A percentile compares a stretch with the other conserved stretches of the same genome.
These are phyloP conservation scores for Gasterosteus nipponicus DNA, from an alignment of 2,113 vertebrate species.

Conservation along the genomic window DNA sequence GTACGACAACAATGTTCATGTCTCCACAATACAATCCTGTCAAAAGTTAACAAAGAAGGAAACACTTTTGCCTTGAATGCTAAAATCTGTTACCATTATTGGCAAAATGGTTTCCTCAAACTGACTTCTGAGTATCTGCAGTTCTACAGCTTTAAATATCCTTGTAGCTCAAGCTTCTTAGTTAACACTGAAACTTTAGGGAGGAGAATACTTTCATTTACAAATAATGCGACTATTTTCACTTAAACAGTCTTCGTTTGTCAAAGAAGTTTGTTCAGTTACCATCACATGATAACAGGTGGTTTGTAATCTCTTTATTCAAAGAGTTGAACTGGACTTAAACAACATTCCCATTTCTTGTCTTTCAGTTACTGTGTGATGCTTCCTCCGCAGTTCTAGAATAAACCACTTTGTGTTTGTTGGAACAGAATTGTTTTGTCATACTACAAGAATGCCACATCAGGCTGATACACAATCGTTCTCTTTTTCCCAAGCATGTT, in stretches of 20 bases:
- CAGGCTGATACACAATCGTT: background rate
- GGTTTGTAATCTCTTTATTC: conserved; percentile 7
- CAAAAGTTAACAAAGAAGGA: background rate
- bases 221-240: background rate
- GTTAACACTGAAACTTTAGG: background rate
- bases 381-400: background rate
- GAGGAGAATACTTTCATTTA: background rate
- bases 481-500: background rate
- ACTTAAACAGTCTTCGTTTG: background rate
- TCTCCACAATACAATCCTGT: background rate
- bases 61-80: background rate
- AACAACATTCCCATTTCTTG: background rate
- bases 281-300: conserved; percentile 19
- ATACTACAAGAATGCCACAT: background rate
- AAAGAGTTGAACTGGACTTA: background rate
- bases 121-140: background rate
- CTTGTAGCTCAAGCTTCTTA: background rate
- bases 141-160: background rate
- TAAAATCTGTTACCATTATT: too few species aligned
- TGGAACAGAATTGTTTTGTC: background rate
- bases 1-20: background rate
- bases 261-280: conserved; percentile 17
- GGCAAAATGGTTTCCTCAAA: background rate
- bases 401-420: background rate
- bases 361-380: background rate